Conservation (phyloP, 2,113 vertebrate genomes). For the Myotis yumanensis region DNA sequence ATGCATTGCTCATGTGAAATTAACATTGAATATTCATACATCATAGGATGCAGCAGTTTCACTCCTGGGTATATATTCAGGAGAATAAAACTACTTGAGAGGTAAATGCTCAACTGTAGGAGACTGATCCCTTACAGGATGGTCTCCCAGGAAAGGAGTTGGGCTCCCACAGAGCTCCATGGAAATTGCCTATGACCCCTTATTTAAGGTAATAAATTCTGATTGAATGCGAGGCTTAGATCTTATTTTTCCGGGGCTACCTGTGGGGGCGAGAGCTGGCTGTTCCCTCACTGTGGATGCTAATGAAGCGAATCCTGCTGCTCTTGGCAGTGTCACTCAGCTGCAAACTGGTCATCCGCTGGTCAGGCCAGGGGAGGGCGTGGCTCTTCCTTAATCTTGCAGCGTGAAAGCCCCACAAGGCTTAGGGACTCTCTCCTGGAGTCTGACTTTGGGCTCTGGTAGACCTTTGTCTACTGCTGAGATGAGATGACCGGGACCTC, state of each 20-base stretch:
- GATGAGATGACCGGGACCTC: not conserved
- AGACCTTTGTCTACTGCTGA: not conserved
- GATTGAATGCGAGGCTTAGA: not conserved
- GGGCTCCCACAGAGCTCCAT: not conserved
- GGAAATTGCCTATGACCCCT: not conserved
- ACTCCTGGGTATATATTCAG: not conserved
- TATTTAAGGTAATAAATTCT: not conserved
- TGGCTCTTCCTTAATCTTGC: not conserved
- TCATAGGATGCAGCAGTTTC: not conserved
- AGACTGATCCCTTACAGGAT: not conserved
- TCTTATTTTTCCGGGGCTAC: not conserved
- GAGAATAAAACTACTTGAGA: not conserved
- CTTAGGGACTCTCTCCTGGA: not conserved
- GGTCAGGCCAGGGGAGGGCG: not conserved
- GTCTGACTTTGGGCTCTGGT: not conserved
- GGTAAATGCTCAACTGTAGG: not conserved
- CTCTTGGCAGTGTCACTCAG: not conserved
- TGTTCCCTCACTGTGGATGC: not conserved
- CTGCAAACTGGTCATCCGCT: too few relatives aligned
- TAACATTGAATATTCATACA: not conserved
- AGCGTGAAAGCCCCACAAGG: not conserved
- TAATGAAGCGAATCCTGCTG: not conserved
- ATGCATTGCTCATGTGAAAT: not conserved
- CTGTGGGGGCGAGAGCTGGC: not conserved
- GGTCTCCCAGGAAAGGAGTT: not conserved